Evolutionary conservation across 2,113 vertebrate species (phyloP), one percentile per base, ranked within the genome.

Genomic region (Myiagra hebetior): DNA sequence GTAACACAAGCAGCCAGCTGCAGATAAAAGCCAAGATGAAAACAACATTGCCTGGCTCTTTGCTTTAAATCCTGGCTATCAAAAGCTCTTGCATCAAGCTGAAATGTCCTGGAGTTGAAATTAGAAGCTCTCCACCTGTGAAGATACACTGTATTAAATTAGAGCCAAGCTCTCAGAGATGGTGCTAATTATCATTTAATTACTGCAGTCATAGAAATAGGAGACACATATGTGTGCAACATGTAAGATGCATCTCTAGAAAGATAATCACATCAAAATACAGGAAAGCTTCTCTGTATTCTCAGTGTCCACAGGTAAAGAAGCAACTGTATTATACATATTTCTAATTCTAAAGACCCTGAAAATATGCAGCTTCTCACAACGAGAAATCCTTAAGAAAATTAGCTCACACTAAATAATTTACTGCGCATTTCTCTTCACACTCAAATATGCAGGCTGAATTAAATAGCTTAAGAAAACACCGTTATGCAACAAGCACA

Each of bases 401-500:
- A 95, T 81, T 28, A 83, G 11, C 60, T 94, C 7, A 2, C 21
- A 55, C 24, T 81, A 78, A 84, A 86, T 70, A 67, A 90, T 90
- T 75, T 70, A 86, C 78, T n/a, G 39, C 6, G 6, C 53, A 63
- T 62, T 79, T 77, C 62, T 91, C 64, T 77, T 94, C 76, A 73
- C 39, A 90, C 47, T 92, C 68, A 70, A 79, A 88, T 56, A 50
- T 52, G 42, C 52, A 91, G 75, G 64, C 68, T 89, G 73, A 92
- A 91, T 67, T 88, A 86, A 95, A 70, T 7, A 95, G 35, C 39
- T 70, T 63, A 89, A 77, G 52, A 89, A 88, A 89, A 92, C 44
- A 1, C 7, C 1, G 4, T 74, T 92, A 70, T 46, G 47, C 55
- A 93, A 91, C 55, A 80, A 78, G 59, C 60, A 64, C 23, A 74